These are phyloP conservation scores for Corythaixoides concolor DNA, from an alignment of 2,113 vertebrate genomes.

Conservation along the genomic window DNA sequence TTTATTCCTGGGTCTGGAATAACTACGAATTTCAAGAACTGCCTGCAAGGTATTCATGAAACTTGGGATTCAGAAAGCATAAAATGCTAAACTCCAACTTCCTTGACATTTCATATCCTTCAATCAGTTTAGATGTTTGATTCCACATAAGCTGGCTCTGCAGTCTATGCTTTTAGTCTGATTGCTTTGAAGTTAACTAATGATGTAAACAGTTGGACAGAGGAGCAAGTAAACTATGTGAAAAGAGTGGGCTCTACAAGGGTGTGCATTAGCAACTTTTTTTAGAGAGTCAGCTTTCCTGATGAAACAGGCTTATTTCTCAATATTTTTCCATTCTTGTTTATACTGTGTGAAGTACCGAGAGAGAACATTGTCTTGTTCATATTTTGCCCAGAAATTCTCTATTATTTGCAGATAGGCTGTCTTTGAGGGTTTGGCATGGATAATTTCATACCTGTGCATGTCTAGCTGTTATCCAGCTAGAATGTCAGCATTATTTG, in stretches of 20 bases:
- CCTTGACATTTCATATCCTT: not conserved
- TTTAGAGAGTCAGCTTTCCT: not conserved
- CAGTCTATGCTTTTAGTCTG: not conserved
- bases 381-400: not conserved
- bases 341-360: not conserved
- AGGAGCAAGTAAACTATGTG: not conserved
- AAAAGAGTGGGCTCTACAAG: not conserved
- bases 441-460: not conserved
- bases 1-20: not conserved
- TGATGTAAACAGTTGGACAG: not conserved
- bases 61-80: not conserved
- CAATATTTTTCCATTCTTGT: not conserved
- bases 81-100: not conserved
- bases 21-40: not conserved
- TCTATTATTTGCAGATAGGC: not conserved
- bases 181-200: not conserved
- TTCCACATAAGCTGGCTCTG: not conserved
- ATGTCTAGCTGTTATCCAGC: not conserved
- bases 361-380: not conserved
- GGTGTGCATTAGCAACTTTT: not conserved
- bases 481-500: not conserved
- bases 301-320: not conserved
- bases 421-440: not conserved
- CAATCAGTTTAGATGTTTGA: not conserved
- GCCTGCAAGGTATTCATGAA: not conserved